Percentiles rank a stretch among this genome's conserved stretches.
phyloP scores from a whole-genome alignment of 2,888 invertebrate genomes.

The Diarsia rubi region DNA sequence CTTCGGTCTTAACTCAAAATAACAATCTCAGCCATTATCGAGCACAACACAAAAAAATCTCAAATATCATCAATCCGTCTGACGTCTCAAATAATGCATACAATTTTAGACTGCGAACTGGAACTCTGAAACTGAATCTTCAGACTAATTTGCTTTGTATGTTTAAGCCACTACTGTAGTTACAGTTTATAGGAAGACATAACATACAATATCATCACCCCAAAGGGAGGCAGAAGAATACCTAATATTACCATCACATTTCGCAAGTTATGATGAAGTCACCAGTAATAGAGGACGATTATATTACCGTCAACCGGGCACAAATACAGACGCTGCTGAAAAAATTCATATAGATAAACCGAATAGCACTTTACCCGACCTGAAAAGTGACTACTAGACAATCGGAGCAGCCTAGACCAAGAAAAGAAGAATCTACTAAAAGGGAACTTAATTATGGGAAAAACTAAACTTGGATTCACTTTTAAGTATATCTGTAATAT shows the following conservation, averaged over 20 bases:
- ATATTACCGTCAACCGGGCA: background rate
- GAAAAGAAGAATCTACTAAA: too few species aligned
- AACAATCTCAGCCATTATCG: constrained; percentile 18
- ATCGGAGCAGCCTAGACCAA: background rate
- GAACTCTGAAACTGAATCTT: constrained; percentile 14
- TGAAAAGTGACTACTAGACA: background rate
- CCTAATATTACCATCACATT: background rate
- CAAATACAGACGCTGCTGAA: background rate
- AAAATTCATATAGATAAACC: background rate
- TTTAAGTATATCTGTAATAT: too few species aligned
- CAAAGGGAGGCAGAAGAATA: background rate
- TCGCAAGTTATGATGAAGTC: background rate
- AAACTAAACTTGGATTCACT: too few species aligned
- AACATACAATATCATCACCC: background rate
- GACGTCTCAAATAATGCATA: constrained; percentile 22
- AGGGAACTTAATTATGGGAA: too few species aligned
- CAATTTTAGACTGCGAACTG: constrained; percentile 20
- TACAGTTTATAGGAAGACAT: background rate
- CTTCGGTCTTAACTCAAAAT: constrained; percentile 3
- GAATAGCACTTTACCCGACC: background rate
- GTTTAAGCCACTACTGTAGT: background rate
- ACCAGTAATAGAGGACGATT: background rate
- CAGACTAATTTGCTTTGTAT: background rate
- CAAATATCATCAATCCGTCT: constrained; percentile 29
- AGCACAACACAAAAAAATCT: constrained; percentile 7